Percentiles rank a stretch among this genome's conserved stretches.
Conservation (phyloP, 2,888 invertebrate genomes). For the Acanthosepion lycidas region DNA sequence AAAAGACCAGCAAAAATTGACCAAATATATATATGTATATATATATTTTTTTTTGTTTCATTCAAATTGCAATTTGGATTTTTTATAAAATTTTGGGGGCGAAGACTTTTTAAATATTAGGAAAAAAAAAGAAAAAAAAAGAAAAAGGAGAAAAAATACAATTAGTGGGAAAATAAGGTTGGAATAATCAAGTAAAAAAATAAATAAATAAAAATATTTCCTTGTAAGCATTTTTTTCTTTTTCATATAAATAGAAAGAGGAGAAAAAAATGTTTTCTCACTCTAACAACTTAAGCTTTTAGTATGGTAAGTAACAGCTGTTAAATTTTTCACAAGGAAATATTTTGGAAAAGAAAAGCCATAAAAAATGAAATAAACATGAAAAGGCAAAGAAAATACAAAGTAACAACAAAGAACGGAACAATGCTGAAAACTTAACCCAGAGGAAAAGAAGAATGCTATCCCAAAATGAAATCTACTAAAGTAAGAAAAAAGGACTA, state of each 20-base stretch:
- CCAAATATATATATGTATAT: background rate
- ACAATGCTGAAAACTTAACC: too few species aligned
- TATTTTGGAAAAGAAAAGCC: too few species aligned
- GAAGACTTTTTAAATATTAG: background rate
- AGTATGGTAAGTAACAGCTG: too few species aligned
- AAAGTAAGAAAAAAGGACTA: too few species aligned
- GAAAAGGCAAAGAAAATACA: background rate
- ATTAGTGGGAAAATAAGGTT: constrained; percentile 23
- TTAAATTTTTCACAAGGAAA: too few species aligned
- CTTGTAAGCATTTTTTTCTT: background rate
- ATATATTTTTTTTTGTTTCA: background rate
- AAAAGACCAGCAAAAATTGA: constrained; percentile 8
- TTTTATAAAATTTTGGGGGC: constrained; percentile 33
- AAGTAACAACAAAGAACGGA: too few species aligned
- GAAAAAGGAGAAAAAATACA: background rate
- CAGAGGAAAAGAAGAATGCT: too few species aligned
- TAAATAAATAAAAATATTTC: background rate
- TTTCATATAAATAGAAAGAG: too few species aligned
- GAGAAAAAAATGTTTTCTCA: too few species aligned
- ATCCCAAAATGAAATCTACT: too few species aligned
- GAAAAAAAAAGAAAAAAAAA: background rate
- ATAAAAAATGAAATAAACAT: background rate
- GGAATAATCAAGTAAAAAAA: background rate
- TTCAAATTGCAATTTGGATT: background rate
- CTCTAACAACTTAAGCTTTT: too few species aligned